These are phyloP conservation scores for Xylota segnis DNA, from an alignment of 2,888 invertebrate genomes.

Conservation along the genomic window DNA sequence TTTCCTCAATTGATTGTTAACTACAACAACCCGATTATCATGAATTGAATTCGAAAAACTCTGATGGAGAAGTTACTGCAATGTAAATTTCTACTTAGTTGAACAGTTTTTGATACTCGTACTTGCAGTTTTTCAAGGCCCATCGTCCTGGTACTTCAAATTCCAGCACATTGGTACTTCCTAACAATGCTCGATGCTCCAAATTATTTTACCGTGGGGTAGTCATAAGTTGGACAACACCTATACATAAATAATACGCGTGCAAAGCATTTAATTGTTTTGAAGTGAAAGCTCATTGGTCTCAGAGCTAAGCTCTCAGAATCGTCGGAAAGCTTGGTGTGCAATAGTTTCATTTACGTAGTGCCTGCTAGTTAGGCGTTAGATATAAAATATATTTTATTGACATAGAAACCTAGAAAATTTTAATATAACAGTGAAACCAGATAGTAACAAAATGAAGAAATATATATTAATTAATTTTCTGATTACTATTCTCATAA, in stretches of 20 bases:
- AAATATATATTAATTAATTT: conserved; percentile 30
- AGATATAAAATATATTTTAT: conserved; percentile 20
- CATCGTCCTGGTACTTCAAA: too few relatives aligned
- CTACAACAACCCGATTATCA: too few relatives aligned
- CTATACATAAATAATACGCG: background rate
- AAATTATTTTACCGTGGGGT: too few relatives aligned
- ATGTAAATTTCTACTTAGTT: too few relatives aligned
- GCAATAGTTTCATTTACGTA: conserved; percentile 30
- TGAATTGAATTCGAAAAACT: too few relatives aligned
- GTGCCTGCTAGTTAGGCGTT: conserved; percentile 43
- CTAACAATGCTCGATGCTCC: too few relatives aligned
- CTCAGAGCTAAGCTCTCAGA: background rate
- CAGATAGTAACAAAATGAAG: conserved; percentile 35
- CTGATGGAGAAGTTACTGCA: too few relatives aligned
- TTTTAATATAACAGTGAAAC: conserved; percentile 27
- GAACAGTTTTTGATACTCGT: too few relatives aligned
- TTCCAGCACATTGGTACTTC: too few relatives aligned
- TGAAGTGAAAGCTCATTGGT: background rate
- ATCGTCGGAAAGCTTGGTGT: conserved; percentile 7
- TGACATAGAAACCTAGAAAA: conserved; percentile 15
- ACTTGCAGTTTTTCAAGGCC: too few relatives aligned
- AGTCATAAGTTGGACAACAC: background rate
- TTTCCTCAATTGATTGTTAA: too few relatives aligned
- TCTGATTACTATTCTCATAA: conserved; percentile 30
- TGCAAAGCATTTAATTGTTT: background rate